phyloP scores from a whole-genome alignment of 2,113 vertebrate genomes.

The Bothrops jararaca region DNA sequence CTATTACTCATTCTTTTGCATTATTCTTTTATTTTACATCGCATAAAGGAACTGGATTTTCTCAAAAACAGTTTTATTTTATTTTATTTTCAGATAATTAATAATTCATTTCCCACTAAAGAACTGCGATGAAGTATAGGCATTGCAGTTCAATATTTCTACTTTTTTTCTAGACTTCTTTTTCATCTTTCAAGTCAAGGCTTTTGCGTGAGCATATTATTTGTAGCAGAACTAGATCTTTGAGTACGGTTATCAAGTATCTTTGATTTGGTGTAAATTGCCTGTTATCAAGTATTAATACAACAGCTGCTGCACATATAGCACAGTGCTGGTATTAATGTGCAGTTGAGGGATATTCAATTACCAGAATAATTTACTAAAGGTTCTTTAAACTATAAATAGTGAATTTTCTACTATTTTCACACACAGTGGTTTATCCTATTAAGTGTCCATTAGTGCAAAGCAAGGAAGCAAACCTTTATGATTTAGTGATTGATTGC shows the following conservation, averaged over 20 bases:
- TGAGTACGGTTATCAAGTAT: background rate
- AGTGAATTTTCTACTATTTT: background rate
- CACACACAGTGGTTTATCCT: background rate
- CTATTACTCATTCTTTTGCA: background rate
- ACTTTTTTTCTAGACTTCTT: background rate
- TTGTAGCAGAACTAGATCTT: background rate
- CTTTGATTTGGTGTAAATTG: background rate
- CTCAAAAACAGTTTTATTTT: background rate
- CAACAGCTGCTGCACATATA: background rate
- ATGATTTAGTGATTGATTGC: conserved; percentile 12
- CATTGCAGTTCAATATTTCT: background rate
- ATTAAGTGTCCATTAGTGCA: background rate
- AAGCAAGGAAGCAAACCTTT: conserved; percentile 5
- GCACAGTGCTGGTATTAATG: background rate
- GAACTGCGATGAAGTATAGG: background rate
- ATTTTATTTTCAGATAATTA: background rate
- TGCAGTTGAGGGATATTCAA: background rate
- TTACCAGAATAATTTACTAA: background rate
- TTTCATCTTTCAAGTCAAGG: background rate
- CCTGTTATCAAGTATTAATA: background rate
- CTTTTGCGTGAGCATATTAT: background rate
- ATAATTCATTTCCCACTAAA: background rate
- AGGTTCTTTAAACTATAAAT: conserved; percentile 3
- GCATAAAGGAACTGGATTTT: background rate
- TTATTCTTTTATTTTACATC: background rate